Percentiles rank a stretch among this genome's conserved stretches.
Conservation (phyloP, 2,797 vertebrate species). For the Crocodylus rhombifer region DNA sequence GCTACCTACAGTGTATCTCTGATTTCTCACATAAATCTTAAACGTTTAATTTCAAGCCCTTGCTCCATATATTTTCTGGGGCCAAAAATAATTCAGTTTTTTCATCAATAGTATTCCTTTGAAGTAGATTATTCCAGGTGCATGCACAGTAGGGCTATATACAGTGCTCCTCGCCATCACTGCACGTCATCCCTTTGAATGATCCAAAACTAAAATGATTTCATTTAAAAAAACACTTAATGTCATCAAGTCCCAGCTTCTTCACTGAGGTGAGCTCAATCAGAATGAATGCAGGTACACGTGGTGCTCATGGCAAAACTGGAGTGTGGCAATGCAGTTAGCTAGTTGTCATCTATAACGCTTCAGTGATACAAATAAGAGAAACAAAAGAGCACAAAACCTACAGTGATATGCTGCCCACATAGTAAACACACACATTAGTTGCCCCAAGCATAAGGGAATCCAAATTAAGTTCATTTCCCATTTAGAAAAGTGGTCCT, state of each 20-base stretch:
- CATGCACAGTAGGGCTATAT: not conserved
- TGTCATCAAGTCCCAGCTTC: not conserved
- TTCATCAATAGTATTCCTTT: not conserved
- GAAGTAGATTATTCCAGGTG: not conserved
- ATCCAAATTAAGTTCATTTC: not conserved
- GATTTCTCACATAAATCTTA: not conserved
- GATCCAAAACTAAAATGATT: not conserved
- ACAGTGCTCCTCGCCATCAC: not conserved
- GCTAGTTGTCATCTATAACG: not conserved
- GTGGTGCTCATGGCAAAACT: not conserved
- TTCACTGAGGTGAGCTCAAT: not conserved
- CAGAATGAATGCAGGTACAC: not conserved
- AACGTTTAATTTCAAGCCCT: not conserved
- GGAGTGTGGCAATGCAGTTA: not conserved
- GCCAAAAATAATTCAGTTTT: not conserved
- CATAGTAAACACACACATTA: accelerated
- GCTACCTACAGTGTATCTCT: not conserved
- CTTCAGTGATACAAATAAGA: not conserved
- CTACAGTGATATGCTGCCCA: accelerated
- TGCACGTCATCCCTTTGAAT: not conserved
- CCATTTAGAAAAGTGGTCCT: not conserved
- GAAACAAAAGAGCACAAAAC: not conserved
- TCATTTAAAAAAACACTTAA: not conserved
- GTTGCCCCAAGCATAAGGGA: not conserved
- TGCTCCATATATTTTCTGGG: not conserved